These are phyloP conservation scores for Apis laboriosa DNA, from an alignment of 1,140 invertebrate genomes.

Conservation along the genomic window DNA sequence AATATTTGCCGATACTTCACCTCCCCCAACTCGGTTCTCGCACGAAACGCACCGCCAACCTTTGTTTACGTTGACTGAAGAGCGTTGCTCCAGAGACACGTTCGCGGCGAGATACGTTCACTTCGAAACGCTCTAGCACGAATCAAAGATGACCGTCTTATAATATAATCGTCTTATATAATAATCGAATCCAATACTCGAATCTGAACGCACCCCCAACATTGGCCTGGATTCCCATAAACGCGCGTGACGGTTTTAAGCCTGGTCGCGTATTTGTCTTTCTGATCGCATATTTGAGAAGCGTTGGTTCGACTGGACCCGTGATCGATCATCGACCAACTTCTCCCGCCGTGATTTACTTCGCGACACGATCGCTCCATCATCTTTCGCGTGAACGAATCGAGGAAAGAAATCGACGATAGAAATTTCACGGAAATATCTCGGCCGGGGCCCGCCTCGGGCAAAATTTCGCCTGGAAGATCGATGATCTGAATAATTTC, in stretches of 20 bases:
- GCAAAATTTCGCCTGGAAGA: not conserved
- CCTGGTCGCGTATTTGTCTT: constrained; percentile 32
- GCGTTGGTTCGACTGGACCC: not conserved
- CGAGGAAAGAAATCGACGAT: not conserved
- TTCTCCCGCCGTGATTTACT: constrained; percentile 25
- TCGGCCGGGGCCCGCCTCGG: not conserved
- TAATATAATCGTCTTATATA: no score
- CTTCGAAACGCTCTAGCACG: not conserved
- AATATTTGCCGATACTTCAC: constrained; percentile 47
- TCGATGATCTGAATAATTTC: constrained; percentile 21
- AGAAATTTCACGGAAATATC: not conserved
- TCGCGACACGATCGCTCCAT: constrained; percentile 30
- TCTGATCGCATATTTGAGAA: constrained; percentile 17
- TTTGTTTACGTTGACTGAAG: constrained; percentile 29
- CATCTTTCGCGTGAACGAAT: constrained; percentile 16
- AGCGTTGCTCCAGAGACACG: not conserved
- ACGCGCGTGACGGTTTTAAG: constrained; percentile 13
- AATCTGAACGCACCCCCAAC: no score
- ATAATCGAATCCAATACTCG: no score
- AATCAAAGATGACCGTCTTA: no score
- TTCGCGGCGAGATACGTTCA: not conserved
- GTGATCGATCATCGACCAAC: constrained; percentile 43
- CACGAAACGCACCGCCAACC: constrained; percentile 1
- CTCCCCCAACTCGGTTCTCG: not conserved
- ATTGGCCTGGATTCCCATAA: no score